Base-by-base conservation (phyloP, 64 coral and sea anemone species). In the Dendrophyllia cribrosa region DNA sequence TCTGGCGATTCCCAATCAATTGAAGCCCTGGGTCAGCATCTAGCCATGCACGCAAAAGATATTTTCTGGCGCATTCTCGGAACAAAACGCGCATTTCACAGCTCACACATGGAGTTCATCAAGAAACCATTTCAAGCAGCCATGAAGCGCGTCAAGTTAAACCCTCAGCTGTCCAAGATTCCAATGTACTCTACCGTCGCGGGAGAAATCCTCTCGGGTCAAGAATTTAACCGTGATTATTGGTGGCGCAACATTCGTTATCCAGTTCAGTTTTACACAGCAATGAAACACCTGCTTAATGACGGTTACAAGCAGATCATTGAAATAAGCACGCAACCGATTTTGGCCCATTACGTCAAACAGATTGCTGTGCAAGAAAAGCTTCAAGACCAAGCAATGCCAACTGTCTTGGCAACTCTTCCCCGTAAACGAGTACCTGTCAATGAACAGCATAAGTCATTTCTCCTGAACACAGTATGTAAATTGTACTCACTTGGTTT, bases 191-290 rank as follows among this genome's bases (percentile, higher is more conserved):
- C 92, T 65, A 88, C 76, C 4, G 93, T 96, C 15, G 51, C 45
- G 43, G 95, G 95, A 6, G 79, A 83, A 16, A 45, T 64, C 46
- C 50, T 93, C n/a, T 59, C 70, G 6, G 89, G 85, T 20, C 62
- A 66, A 52, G 5, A 72, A 12, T 70, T 96, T 43, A 72, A 87
- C n/a, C 4, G 13, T 16, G 22, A 75, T 47, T 93, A 96, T 58
- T 96, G 95, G 95, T 96, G 95, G 95, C 53, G 60, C 7, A 96
- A 96, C 61, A 84, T 96, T 53, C 91, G 95, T 48, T 66, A 72
- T 53, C 87, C 95, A 74, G 95, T 93, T 8, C 67, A 70, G 44
- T 96, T 96, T 50, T 53, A 85, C 17, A 44, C 58, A 63, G 91
- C 95, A 1, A 78, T 87, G 72, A 87, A 78, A 23, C 16, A 77